Percentiles rank a stretch among this genome's conserved stretches.
phyloP scores from a whole-genome alignment of 2,113 vertebrate species.

The Orientallactaga bullata region DNA sequence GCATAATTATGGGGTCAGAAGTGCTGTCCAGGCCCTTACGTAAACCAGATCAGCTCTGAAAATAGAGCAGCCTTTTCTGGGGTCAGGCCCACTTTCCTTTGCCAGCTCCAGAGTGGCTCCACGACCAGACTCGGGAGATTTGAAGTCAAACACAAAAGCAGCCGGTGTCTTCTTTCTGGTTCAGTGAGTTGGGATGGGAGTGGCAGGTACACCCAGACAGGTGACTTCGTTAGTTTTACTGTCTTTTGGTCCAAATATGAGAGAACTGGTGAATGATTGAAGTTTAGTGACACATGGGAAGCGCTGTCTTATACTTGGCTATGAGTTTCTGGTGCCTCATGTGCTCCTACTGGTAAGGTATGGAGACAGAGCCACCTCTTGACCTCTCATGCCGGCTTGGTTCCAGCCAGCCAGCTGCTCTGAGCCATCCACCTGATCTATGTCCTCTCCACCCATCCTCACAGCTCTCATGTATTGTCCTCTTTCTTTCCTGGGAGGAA shows the following conservation, averaged over 20 bases:
- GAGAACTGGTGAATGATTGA: background rate
- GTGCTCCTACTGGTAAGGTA: accelerated
- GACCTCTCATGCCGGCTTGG: background rate
- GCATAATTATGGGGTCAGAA: background rate
- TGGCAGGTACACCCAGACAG: accelerated
- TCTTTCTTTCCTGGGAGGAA: background rate
- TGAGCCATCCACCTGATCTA: accelerated
- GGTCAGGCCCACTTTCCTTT: background rate
- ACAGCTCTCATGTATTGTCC: accelerated
- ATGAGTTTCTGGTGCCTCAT: background rate
- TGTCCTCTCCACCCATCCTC: accelerated
- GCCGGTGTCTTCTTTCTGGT: background rate
- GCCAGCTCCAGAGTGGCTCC: background rate
- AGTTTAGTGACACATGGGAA: accelerated
- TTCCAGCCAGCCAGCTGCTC: background rate
- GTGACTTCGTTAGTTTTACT: background rate
- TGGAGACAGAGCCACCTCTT: accelerated
- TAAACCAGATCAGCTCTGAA: slow-evolving; percentile 63
- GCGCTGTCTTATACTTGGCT: background rate
- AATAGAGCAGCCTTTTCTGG: slow-evolving; percentile 43
- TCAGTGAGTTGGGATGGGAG: background rate
- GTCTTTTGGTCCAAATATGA: no score
- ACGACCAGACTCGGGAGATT: background rate
- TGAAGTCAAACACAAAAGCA: background rate
- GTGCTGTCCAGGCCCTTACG: background rate